Evolutionary conservation across 2,888 invertebrate genomes (phyloP).

Genomic region (Noctua janthina): DNA sequence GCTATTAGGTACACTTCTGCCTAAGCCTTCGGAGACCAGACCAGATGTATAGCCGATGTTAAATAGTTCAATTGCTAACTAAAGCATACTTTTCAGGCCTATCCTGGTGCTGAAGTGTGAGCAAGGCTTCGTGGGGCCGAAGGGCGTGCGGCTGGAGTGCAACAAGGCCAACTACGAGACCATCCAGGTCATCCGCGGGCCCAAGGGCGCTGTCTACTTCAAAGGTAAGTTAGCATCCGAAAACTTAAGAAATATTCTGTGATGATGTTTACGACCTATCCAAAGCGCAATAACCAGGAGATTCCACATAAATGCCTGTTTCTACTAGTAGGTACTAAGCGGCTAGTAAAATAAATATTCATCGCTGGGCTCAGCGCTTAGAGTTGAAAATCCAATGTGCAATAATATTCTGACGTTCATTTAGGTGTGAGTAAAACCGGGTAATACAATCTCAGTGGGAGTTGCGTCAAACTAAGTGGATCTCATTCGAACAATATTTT

Average conservation of each 20-base stretch:
- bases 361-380: background rate
- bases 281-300: background rate
- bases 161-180: conserved; percentile 98
- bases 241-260: background rate
- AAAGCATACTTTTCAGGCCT: conserved; percentile 90
- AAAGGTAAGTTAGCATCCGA: conserved; percentile 91
- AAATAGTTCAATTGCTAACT: background rate
- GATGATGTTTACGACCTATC: background rate
- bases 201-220: conserved; percentile 97
- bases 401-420: background rate
- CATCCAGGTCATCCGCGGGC: conserved; percentile 96
- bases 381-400: background rate
- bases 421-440: background rate
- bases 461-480: background rate
- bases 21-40: background rate
- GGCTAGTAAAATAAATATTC: background rate
- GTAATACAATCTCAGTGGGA: background rate
- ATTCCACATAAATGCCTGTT: background rate
- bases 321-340: background rate
- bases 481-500: background rate
- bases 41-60: background rate
- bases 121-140: conserved; percentile 98
- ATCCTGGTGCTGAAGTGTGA: conserved; percentile 98
- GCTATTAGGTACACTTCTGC: background rate
- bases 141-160: conserved; percentile 97